Base-by-base conservation (phyloP, 2,888 invertebrate species). In the Quadroppia sp. region DNA sequence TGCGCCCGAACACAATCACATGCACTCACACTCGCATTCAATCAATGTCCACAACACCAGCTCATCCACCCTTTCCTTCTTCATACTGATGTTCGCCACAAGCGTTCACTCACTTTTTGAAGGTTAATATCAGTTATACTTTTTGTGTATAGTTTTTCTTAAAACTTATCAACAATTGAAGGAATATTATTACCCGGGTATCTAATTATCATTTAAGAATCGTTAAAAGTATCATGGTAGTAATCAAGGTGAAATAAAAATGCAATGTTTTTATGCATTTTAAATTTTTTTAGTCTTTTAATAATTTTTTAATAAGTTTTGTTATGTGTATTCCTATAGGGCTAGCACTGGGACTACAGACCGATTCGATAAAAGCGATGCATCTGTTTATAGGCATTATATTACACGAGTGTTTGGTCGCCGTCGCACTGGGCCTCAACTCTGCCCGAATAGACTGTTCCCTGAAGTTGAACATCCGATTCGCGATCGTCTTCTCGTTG, bases 41-140 rank as follows among this genome's bases (percentile, higher is more conserved):
- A 45, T 71, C 17, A 48, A 72, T 23, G 32, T 32, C 11, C 48
- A 75, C 25, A 70, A 74, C 6, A 71, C 64, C 50, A 71, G 73
- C 6, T 72, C 56, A 61, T 73, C 76, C 13, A 77, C 78, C 6
- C 74, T 81, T 42, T 75, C 79, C 17, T 79, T 80, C 76, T 71
- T 80, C 32, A 76, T 82, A n/a, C 77, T 82, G 7, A 75, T 81
- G 53, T 71, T 81, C 11, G 81, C 82, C 1, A 77, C 81, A n/a
- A 80, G 81, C 56, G 76, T 81, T 28, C 82, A 82, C 77, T 80
- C 81, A 28, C 64, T 82, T 28, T 82, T 82, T 77, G 82, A 82
- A 77, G 74, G 74, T 74, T 20, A 25, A 9, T 13, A 2, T 25
- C 23, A n/a, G n/a, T n/a, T n/a, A n/a, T n/a, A n/a, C n/a, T n/a